Base-by-base conservation (phyloP, 2,113 vertebrate genomes). In the Zosterops lateralis region DNA sequence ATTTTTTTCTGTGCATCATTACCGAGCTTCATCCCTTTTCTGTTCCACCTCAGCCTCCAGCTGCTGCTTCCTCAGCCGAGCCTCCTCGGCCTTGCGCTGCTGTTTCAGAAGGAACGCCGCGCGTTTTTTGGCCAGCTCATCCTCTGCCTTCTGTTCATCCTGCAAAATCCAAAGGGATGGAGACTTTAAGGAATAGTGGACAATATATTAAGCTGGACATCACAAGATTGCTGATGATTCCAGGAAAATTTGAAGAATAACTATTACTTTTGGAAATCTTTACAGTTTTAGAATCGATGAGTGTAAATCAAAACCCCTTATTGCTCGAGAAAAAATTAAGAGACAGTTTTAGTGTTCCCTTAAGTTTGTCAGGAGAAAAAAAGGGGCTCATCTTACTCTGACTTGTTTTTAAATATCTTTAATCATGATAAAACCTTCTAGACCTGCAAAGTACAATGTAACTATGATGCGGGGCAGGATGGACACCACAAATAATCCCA, bases 101-200 rank as follows among this genome's bases (percentile, higher is more conserved):
- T 99, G 99, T 26, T 99, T 99, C 47, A 99, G 93, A 1, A 99
- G 98, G 96, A 99, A 99, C 1, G 99, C 99, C 0, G 99, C 99
- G 0, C 99, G 98, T 25, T 99, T 99, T 64, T 99, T 99, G 0
- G 98, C 99, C 10, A 99, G 97, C 94, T 99, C 99, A 1, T 99
- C 99, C 47, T 99, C 99, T 2, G 99, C 98, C 74, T 99, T 99
- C 97, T 99, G 98, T 0, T 99, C 99, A 25, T 99, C 99, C 99
- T 99, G 80, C 11, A 77, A 48, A 40, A 74, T 14, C 24, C 84
- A 74, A 1, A 28, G 48, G 44, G 10, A 48, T 3, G 56, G 2
- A 47, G 31, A 16, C 11, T 48, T 56, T 32, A 53, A 56, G 50
- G 17, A 60, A 8, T 0, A 14, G 9, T 14, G 48, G 40, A 12